Conservation (phyloP, 2,797 vertebrate genomes). For the Melanotaenia trifasciata region DNA sequence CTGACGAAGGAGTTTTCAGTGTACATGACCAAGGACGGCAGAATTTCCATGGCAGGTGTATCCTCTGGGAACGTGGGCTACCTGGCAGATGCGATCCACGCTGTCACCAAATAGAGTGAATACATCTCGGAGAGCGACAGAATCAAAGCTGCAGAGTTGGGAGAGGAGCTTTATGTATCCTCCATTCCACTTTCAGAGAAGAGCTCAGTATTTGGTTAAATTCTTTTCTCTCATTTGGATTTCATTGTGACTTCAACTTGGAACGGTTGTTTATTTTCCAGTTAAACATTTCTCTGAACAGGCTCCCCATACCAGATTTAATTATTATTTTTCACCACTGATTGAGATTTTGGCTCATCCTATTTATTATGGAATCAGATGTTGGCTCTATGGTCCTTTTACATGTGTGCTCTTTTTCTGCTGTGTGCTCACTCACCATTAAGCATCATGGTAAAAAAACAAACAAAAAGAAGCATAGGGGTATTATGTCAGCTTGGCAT, state of each 20-base stretch:
- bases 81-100: slow-evolving; percentile 92
- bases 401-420: slow-evolving; percentile 35
- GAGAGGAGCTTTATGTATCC: slow-evolving; percentile 47
- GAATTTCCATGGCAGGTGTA: slow-evolving; percentile 96
- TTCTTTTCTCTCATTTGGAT: slow-evolving; percentile 45
- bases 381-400: slow-evolving; percentile 30
- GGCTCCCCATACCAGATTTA: slow-evolving; percentile 31
- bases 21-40: slow-evolving; percentile 98
- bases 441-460: background rate
- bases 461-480: background rate
- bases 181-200: slow-evolving; percentile 59
- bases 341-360: slow-evolving; percentile 28
- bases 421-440: slow-evolving; percentile 24
- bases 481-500: slow-evolving; percentile 9
- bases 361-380: slow-evolving; percentile 65
- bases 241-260: slow-evolving; percentile 49
- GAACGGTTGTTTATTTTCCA: slow-evolving; percentile 36
- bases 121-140: slow-evolving; percentile 42
- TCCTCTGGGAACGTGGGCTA: slow-evolving; percentile 92
- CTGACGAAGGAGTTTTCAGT: slow-evolving; percentile 95
- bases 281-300: slow-evolving; percentile 29
- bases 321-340: slow-evolving; percentile 5
- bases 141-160: slow-evolving; percentile 51
- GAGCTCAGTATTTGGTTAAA: slow-evolving; percentile 43
- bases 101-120: slow-evolving; percentile 90